Conservation (phyloP, 2,888 invertebrate genomes). For the Idaea dimidiata region DNA sequence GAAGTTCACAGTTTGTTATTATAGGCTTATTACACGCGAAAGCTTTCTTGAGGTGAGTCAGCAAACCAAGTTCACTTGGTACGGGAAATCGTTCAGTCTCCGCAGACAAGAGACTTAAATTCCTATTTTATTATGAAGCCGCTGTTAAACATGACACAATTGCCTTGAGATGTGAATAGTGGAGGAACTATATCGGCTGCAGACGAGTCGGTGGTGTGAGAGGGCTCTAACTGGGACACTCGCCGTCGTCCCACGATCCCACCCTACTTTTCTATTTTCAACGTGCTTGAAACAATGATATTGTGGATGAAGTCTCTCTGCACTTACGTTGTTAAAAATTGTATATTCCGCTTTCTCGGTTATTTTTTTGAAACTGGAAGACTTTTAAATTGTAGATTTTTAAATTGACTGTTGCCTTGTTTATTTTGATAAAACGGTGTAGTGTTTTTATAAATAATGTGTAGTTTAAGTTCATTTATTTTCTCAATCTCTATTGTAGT, state of each 20-base stretch:
- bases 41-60: constrained; percentile 50
- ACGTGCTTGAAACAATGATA: constrained; percentile 50
- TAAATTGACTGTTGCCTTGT: constrained; percentile 29
- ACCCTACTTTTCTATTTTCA: constrained; percentile 44
- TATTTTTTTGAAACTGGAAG: constrained; percentile 27
- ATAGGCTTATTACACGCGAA: constrained; percentile 60
- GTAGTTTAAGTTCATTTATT: background rate
- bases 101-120: background rate
- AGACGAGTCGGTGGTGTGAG: constrained; percentile 18
- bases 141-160: background rate
- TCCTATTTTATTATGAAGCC: background rate
- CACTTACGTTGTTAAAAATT: constrained; percentile 36
- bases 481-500: background rate
- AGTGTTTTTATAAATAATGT: background rate
- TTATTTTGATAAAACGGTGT: constrained; percentile 9
- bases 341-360: constrained; percentile 24
- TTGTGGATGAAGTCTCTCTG: constrained; percentile 42
- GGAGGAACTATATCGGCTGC: constrained; percentile 13
- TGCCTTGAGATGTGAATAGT: background rate
- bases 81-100: constrained; percentile 19
- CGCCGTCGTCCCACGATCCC: constrained; percentile 36
- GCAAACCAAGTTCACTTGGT: constrained; percentile 39
- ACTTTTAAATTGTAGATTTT: constrained; percentile 32
- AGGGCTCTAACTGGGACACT: constrained; percentile 45
- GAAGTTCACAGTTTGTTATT: constrained; percentile 55